phyloP scores from a whole-genome alignment of 2,888 invertebrate species.

The Camponotus fellah region DNA sequence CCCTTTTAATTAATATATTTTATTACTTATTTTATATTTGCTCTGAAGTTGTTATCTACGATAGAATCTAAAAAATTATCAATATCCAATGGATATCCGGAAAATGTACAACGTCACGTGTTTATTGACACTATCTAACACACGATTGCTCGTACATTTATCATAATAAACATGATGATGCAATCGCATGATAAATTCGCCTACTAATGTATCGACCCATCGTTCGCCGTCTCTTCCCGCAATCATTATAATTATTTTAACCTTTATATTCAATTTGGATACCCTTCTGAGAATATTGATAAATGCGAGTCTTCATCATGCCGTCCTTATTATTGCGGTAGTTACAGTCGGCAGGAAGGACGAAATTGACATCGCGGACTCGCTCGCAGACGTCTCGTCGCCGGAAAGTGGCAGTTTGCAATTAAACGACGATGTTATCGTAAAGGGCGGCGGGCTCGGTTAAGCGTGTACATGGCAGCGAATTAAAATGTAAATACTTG shows the following conservation, averaged over 20 bases:
- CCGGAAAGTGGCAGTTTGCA: slow-evolving; percentile 81
- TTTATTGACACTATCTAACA: slow-evolving; percentile 43
- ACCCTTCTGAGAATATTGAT: background rate
- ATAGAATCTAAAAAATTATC: slow-evolving; percentile 23
- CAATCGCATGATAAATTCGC: slow-evolving; percentile 26
- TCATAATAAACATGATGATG: slow-evolving; percentile 46
- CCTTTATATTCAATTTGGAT: background rate
- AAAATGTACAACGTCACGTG: slow-evolving; percentile 23
- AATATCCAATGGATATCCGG: background rate
- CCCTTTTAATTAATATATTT: background rate
- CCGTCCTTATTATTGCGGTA: slow-evolving; percentile 23
- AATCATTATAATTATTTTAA: slow-evolving; percentile 7
- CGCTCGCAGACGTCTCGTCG: slow-evolving; percentile 67
- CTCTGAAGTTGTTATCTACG: slow-evolving; percentile 25
- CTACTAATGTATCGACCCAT: background rate
- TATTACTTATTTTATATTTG: slow-evolving; percentile 24
- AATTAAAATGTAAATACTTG: slow-evolving; percentile 86
- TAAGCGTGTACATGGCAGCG: slow-evolving; percentile 76
- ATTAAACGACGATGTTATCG: slow-evolving; percentile 82
- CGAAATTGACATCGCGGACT: slow-evolving; percentile 38
- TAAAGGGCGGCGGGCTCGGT: slow-evolving; percentile 73
- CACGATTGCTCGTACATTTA: background rate
- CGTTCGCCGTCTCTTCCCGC: background rate
- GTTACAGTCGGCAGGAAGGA: background rate
- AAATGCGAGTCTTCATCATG: background rate